Conservation (phyloP, 2,113 vertebrate genomes). For the Zapornia atra region DNA sequence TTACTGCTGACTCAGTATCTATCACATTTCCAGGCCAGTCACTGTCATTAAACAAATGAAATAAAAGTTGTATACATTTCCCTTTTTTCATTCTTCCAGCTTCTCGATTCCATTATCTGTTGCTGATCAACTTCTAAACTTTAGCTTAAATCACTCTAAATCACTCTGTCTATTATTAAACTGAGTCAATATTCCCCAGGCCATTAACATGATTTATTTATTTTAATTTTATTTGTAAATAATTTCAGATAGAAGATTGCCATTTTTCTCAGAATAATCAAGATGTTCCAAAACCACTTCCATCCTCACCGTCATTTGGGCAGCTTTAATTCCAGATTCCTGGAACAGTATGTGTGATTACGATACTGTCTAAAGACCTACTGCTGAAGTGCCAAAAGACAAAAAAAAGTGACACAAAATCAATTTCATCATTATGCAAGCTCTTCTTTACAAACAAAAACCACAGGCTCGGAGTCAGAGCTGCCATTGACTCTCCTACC, state of each 20-base stretch:
- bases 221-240: not conserved
- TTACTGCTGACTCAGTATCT: not conserved
- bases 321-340: not conserved
- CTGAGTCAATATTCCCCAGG: not conserved
- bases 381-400: not conserved
- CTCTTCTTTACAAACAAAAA: not conserved
- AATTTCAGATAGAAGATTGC: not conserved
- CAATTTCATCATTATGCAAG: not conserved
- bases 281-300: not conserved
- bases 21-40: not conserved
- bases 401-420: not conserved
- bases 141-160: not conserved
- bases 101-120: not conserved
- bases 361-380: not conserved
- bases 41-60: not conserved
- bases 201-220: not conserved
- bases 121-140: not conserved
- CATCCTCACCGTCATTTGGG: not conserved
- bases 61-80: not conserved
- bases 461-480: not conserved
- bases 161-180: not conserved
- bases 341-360: not conserved
- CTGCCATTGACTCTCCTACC: not conserved
- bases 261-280: not conserved
- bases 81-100: not conserved